Evolutionary conservation across 2,113 vertebrate genomes (phyloP), one percentile per base, ranked within the genome.

Genomic region (Myiagra hebetior): DNA sequence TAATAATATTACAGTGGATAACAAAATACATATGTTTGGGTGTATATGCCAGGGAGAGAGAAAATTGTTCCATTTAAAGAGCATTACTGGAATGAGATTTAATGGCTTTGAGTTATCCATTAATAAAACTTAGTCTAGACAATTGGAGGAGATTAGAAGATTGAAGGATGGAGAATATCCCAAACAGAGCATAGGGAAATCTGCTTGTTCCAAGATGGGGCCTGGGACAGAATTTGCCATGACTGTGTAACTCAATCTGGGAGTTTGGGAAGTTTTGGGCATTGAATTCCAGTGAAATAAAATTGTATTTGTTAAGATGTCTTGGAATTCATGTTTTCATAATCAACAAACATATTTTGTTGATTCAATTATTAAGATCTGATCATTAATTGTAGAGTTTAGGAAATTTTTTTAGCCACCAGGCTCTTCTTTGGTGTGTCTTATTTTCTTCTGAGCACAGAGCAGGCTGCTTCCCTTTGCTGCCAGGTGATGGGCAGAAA

Each of bases 41-140:
- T n/a, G 6, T 30, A 14, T 18, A 35, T 13, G 22, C 18, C 18
- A 60, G 55, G 53, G 11, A 90, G 20, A 41, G 39, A 87, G 47
- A 87, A 41, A 95, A 80, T 28, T 86, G 46, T 10, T 92, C 27
- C 7, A 30, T 60, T 86, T 77, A 86, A 91, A 75, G 86, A 92
- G 76, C 68, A 81, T 97, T 97, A 95, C 55, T 78, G 69, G 33
- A 68, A 91, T 87, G 10, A 89, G 86, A 74, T 91, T 94, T 95
- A 91, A 81, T 84, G 64, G 60, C 73, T 95, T 92, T 91, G 47
- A 92, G 52, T 89, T 81, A 95, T 72, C 83, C 68, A 74, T 44
- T 47, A 75, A 59, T 87, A 67, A 91, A 96, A 95, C 83, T 65
- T 83, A 70, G 91, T 95, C 93, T 95, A 96, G 96, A 95, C 89